These are phyloP conservation scores for Hassar affinis DNA, from an alignment of 2,113 vertebrate species.

Conservation along the genomic window DNA sequence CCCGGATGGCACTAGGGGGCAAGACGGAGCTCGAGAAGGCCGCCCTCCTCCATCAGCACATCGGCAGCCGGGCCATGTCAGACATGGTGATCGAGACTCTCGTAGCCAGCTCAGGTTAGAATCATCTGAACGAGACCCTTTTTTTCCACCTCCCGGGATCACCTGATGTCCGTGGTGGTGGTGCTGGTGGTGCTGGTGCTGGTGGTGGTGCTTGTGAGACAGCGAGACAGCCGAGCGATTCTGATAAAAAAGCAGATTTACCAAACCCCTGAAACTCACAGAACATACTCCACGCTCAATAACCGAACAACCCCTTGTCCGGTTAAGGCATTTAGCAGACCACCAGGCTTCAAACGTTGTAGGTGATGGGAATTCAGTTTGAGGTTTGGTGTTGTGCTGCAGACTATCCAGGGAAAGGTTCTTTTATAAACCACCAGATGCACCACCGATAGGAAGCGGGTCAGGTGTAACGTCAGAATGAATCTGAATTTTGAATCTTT, in stretches of 20 bases:
- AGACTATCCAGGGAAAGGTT: neutral
- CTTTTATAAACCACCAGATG: neutral
- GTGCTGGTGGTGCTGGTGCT: too few relatives aligned
- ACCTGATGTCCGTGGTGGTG: too few relatives aligned
- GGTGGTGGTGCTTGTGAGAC: too few relatives aligned
- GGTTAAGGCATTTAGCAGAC: neutral
- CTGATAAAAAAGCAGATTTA: neutral
- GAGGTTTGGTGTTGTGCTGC: neutral
- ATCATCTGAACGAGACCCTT: neutral
- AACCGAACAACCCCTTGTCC: neutral
- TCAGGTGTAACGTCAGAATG: neutral
- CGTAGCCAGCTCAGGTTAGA: conserved; percentile 75
- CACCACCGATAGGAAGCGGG: neutral
- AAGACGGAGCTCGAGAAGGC: conserved; percentile 83
- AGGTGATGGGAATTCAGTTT: neutral
- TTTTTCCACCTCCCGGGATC: neutral
- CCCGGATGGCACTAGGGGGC: conserved; percentile 76
- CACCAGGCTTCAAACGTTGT: neutral
- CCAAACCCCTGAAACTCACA: neutral
- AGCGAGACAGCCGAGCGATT: neutral
- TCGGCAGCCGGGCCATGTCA: conserved; percentile 92
- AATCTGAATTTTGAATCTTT: neutral
- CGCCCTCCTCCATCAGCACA: conserved; percentile 88
- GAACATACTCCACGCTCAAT: neutral
- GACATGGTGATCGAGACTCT: conserved; percentile 97